phyloP scores from a whole-genome alignment of 2,888 invertebrate genomes.

The Drosophila rubida region DNA sequence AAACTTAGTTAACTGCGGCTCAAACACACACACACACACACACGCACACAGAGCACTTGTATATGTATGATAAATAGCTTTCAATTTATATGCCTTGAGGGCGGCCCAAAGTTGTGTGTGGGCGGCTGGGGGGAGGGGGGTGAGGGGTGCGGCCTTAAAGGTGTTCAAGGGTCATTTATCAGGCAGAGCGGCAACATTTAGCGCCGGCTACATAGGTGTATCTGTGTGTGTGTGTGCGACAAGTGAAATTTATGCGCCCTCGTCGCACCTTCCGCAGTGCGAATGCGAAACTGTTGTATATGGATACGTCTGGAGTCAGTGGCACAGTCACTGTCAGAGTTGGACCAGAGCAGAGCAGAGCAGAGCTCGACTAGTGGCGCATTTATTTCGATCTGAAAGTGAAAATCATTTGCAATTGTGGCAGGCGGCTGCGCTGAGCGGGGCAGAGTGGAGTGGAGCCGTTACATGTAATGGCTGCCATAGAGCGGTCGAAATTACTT shows the following conservation, averaged over 20 bases:
- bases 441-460: conserved; percentile 16
- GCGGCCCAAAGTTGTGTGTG: conserved; percentile 56
- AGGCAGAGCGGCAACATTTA: conserved; percentile 79
- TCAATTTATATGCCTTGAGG: conserved; percentile 82
- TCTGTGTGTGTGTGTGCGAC: conserved; percentile 52
- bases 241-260: conserved; percentile 65
- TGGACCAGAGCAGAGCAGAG: background rate
- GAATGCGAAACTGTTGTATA: conserved; percentile 19
- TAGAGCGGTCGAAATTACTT: conserved; percentile 76
- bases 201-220: conserved; percentile 56
- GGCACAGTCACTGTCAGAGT: conserved; percentile 15
- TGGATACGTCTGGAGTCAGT: conserved; percentile 40
- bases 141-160: conserved; percentile 60
- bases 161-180: conserved; percentile 83
- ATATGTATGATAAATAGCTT: conserved; percentile 82
- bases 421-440: conserved; percentile 48
- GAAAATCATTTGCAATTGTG: conserved; percentile 81
- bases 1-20: conserved; percentile 75
- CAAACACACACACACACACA: conserved; percentile 20
- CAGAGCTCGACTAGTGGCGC: conserved; percentile 59
- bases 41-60: conserved; percentile 40
- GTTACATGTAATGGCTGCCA: conserved; percentile 69
- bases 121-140: conserved; percentile 1
- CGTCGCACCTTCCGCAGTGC: conserved; percentile 36
- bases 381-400: conserved; percentile 80